Evolutionary conservation across 1,140 invertebrate genomes (phyloP).

Genomic region (Macrotrachela quadricornifera): DNA sequence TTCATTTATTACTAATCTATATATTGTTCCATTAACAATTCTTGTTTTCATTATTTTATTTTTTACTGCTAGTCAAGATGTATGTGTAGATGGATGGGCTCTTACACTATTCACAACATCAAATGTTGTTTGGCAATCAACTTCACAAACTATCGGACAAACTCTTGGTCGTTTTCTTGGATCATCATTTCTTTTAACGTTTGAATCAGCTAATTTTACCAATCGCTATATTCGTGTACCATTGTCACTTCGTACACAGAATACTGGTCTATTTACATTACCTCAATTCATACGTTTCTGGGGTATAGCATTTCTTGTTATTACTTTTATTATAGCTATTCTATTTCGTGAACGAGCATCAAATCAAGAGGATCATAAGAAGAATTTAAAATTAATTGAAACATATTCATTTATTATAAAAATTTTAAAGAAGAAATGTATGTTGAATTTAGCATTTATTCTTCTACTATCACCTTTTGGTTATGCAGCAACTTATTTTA

Average conservation of each 20-base stretch:
- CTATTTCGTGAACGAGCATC: no score
- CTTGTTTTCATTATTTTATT: conserved; percentile 62
- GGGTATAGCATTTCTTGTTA: no score
- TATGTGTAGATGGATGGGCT: conserved; percentile 97
- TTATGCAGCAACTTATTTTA: conserved; percentile 21
- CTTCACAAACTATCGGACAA: conserved; percentile 93
- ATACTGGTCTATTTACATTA: conserved; percentile 2
- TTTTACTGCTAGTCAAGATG: conserved; percentile 93
- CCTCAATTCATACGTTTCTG: no score
- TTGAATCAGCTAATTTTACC: conserved; percentile 86
- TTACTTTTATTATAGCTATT: no score
- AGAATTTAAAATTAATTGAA: no score
- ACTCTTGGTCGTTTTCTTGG: conserved; percentile 91
- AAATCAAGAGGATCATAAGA: no score
- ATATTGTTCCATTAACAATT: conserved; percentile 40
- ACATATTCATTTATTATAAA: no score
- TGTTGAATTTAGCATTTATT: conserved; percentile 1
- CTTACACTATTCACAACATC: conserved; percentile 80
- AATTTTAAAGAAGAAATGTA: not conserved
- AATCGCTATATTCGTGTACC: conserved; percentile 58
- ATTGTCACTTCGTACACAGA: not conserved
- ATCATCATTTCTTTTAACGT: conserved; percentile 80
- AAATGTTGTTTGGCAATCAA: conserved; percentile 95
- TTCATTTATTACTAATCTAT: conserved; percentile 78
- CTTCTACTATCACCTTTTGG: conserved; percentile 12